Conservation (phyloP, 2,888 invertebrate species). For the Pedicia rivosa region DNA sequence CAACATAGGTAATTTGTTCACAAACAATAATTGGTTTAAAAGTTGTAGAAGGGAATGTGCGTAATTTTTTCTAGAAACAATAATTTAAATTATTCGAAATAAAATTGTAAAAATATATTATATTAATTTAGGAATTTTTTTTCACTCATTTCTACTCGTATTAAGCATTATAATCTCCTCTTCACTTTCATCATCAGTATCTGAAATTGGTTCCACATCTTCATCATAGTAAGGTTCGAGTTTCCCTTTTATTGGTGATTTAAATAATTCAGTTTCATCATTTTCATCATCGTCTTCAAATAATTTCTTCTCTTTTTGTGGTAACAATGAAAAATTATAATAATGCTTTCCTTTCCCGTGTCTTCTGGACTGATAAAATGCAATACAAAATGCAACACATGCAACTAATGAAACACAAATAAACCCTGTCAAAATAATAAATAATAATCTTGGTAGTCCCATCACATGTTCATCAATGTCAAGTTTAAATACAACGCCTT, state of each 20-base stretch:
- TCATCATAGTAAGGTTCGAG: constrained; percentile 53
- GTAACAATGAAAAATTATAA: constrained; percentile 27
- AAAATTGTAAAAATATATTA: too few relatives aligned
- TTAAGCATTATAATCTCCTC: constrained; percentile 15
- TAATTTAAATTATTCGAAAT: too few relatives aligned
- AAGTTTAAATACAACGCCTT: constrained; percentile 49
- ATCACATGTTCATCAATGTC: constrained; percentile 47
- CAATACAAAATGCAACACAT: constrained; percentile 21
- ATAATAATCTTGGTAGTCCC: too few relatives aligned
- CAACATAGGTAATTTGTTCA: too few relatives aligned
- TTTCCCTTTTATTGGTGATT: constrained; percentile 27
- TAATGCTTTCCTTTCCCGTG: constrained; percentile 18
- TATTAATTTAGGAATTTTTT: too few relatives aligned
- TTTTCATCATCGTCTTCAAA: constrained; percentile 24
- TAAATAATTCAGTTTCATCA: constrained; percentile 28
- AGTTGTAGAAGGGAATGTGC: too few relatives aligned
- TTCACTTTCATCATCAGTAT: constrained; percentile 36
- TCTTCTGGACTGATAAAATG: constrained; percentile 20
- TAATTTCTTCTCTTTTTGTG: constrained; percentile 24
- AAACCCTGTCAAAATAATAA: constrained; percentile 54
- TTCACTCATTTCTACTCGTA: constrained; percentile 8
- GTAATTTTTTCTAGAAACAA: too few relatives aligned
- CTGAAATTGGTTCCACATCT: constrained; percentile 42
- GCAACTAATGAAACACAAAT: constrained; percentile 21
- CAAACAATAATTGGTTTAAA: too few relatives aligned